phyloP scores from a whole-genome alignment of 2,888 invertebrate genomes.

The Drosophila greeni region DNA sequence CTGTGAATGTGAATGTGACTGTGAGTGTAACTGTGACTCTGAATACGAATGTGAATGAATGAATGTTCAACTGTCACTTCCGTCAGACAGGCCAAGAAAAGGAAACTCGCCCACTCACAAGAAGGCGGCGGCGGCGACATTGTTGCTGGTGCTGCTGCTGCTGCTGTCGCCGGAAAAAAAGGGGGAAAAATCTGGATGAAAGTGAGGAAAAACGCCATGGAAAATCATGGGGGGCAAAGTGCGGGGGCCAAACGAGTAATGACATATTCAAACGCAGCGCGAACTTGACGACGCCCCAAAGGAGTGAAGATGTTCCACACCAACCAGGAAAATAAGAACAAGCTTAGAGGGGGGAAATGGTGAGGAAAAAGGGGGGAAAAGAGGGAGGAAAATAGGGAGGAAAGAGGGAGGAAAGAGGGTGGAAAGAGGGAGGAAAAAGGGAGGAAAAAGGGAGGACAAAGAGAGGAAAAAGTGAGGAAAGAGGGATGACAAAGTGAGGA shows the following conservation, averaged over 20 bases:
- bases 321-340: constrained; percentile 18
- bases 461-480: too few relatives aligned
- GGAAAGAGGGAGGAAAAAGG: too few relatives aligned
- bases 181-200: neutral
- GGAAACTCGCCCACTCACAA: constrained; percentile 37
- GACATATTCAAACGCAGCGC: constrained; percentile 71
- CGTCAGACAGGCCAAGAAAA: constrained; percentile 49
- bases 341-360: constrained; percentile 14
- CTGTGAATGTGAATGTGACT: constrained; percentile 46
- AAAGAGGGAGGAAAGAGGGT: too few relatives aligned
- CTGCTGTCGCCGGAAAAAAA: constrained; percentile 25
- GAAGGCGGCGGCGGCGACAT: constrained; percentile 3
- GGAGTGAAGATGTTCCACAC: constrained; percentile 53
- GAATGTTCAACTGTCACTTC: constrained; percentile 73
- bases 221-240: constrained; percentile 7
- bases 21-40: constrained; percentile 49
- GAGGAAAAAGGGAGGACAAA: too few relatives aligned
- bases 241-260: constrained; percentile 54
- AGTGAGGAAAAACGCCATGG: constrained; percentile 1
- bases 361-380: too few relatives aligned
- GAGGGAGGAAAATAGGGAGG: too few relatives aligned
- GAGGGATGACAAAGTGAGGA: too few relatives aligned
- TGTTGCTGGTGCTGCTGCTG: constrained; percentile 10
- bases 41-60: constrained; percentile 54
- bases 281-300: constrained; percentile 64